Percentiles rank a stretch among this genome's conserved stretches.
Conservation (phyloP, 2,888 invertebrate species). For the Rhamnusium bicolor region DNA sequence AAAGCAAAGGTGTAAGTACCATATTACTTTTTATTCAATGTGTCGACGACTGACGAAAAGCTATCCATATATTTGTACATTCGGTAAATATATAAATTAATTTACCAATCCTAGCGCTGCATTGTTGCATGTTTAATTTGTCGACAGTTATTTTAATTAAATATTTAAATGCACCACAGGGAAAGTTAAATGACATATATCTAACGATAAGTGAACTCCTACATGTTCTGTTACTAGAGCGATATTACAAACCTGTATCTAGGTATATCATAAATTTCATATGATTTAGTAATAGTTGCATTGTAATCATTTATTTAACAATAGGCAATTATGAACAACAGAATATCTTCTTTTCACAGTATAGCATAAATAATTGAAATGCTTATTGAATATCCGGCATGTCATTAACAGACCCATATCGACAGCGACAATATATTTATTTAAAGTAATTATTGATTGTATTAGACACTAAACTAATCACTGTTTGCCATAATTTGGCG, state of each 20-base stretch:
- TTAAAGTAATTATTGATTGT: too few species aligned
- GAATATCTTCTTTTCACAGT: too few species aligned
- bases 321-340: too few species aligned
- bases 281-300: background rate
- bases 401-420: too few species aligned
- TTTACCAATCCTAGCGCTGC: background rate
- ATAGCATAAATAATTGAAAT: too few species aligned
- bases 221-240: background rate
- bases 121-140: conserved; percentile 7
- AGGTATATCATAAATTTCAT: background rate
- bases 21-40: background rate
- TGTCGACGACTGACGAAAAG: conserved; percentile 12
- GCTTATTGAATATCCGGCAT: too few species aligned
- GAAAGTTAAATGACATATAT: background rate
- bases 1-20: too few species aligned
- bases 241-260: conserved; percentile 3
- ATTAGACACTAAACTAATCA: too few species aligned
- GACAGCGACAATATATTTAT: too few species aligned
- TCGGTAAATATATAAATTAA: background rate
- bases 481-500: too few species aligned
- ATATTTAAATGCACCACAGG: background rate
- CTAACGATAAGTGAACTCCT: background rate
- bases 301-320: too few species aligned
- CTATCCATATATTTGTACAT: background rate
- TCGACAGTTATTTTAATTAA: conserved; percentile 15